Percentiles rank a stretch among this genome's conserved stretches.
phyloP scores from a whole-genome alignment of 53 echinoderm and acorn worm genomes.

The Temnopleurus reevesii region DNA sequence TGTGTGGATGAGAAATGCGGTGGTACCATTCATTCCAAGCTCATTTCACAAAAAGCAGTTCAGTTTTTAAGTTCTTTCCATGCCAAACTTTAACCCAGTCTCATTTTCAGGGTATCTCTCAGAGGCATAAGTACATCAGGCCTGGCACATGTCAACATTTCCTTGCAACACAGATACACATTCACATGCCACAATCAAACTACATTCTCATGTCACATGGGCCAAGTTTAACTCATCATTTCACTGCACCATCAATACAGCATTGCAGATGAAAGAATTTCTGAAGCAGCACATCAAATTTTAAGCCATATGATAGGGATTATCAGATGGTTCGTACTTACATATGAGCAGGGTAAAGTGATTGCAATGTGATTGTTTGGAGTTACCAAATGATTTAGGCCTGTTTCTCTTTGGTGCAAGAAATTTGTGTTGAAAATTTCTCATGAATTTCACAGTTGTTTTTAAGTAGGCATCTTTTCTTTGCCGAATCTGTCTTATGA shows the following conservation, averaged over 20 bases:
- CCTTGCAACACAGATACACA: background rate
- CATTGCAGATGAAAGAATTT: background rate
- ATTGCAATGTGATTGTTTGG: no score
- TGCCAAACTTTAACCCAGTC: conserved; percentile 3
- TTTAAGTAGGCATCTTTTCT: no score
- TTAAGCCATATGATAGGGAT: no score
- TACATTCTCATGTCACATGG: background rate
- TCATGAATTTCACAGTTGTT: no score
- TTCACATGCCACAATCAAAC: conserved; percentile 6
- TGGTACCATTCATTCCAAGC: conserved; percentile 21
- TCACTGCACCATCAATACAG: background rate
- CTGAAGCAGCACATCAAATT: background rate
- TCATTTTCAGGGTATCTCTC: conserved; percentile 17
- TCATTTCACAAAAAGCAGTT: conserved; percentile 1
- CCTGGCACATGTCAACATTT: background rate
- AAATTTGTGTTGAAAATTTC: no score
- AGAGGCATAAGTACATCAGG: background rate
- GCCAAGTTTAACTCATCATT: background rate
- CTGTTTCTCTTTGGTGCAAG: no score
- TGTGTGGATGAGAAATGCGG: conserved; percentile 21
- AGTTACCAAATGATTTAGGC: no score
- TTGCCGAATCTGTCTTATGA: no score
- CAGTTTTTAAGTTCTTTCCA: conserved; percentile 7
- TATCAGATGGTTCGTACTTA: no score
- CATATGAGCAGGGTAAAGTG: no score